Evolutionary conservation across 2,888 invertebrate species (phyloP).

Genomic region (Gortyna flavago): DNA sequence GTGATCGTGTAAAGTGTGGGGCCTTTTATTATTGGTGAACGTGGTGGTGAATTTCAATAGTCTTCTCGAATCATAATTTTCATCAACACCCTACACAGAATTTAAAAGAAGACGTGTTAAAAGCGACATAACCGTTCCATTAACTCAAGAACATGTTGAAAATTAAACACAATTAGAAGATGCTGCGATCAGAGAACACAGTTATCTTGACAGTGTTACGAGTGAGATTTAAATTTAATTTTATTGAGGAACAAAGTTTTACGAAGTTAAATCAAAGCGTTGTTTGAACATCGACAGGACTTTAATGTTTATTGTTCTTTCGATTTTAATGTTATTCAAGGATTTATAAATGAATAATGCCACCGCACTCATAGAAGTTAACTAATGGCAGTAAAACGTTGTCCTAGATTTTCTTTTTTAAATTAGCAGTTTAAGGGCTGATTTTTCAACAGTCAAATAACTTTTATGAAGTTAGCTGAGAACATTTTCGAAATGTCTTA

Average conservation of each 20-base stretch:
- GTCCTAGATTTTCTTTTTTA: neutral
- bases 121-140: neutral
- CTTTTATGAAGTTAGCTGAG: no score
- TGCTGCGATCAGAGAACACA: slow-evolving; percentile 17
- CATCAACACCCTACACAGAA: no score
- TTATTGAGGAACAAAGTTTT: slow-evolving; percentile 35
- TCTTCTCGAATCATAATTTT: neutral
- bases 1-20: no score
- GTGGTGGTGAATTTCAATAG: neutral
- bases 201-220: slow-evolving; percentile 35
- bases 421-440: neutral
- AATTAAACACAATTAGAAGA: slow-evolving; percentile 35
- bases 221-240: slow-evolving; percentile 33
- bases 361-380: neutral
- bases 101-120: neutral
- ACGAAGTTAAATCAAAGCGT: slow-evolving; percentile 15
- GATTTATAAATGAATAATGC: neutral
- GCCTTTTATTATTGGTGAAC: no score
- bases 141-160: slow-evolving; percentile 14
- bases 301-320: slow-evolving; percentile 33
- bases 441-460: neutral
- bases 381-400: neutral
- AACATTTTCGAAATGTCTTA: no score
- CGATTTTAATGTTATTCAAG: slow-evolving; percentile 9
- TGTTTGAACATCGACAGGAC: slow-evolving; percentile 31